phyloP scores from a whole-genome alignment of 2,113 vertebrate genomes.

The Plecturocebus donacophilus region DNA sequence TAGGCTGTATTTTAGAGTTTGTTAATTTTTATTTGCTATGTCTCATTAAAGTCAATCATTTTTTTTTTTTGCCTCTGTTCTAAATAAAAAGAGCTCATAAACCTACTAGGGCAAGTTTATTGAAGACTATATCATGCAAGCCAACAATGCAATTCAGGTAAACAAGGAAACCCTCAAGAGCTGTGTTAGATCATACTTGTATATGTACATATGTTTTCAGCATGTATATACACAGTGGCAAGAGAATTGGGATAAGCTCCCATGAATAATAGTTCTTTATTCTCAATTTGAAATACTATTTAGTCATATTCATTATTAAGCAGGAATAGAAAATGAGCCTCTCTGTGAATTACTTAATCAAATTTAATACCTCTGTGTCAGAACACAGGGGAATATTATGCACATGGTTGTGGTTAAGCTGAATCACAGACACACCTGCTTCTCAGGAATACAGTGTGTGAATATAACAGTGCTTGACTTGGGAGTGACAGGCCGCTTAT shows the following conservation, averaged over 20 bases:
- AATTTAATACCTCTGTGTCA: background rate
- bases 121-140: background rate
- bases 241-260: background rate
- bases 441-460: background rate
- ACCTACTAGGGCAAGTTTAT: background rate
- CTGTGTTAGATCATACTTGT: background rate
- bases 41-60: background rate
- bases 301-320: conserved; percentile 29
- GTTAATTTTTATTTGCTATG: conserved; percentile 18
- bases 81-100: background rate
- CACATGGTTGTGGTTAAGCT: background rate
- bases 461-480: background rate
- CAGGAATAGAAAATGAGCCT: background rate
- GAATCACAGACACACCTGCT: background rate
- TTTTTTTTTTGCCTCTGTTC: background rate
- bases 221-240: background rate
- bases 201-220: background rate
- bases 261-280: background rate
- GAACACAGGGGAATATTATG: background rate
- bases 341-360: background rate
- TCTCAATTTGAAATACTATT: conserved; percentile 37
- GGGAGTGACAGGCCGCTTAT: background rate
- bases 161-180: conserved; percentile 21
- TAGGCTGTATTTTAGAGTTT: background rate
- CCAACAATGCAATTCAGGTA: background rate